A percentile compares a stretch with the other conserved stretches of the same genome.
These are phyloP conservation scores for Acronicta alni DNA, from an alignment of 2,888 invertebrate species.

Conservation along the genomic window DNA sequence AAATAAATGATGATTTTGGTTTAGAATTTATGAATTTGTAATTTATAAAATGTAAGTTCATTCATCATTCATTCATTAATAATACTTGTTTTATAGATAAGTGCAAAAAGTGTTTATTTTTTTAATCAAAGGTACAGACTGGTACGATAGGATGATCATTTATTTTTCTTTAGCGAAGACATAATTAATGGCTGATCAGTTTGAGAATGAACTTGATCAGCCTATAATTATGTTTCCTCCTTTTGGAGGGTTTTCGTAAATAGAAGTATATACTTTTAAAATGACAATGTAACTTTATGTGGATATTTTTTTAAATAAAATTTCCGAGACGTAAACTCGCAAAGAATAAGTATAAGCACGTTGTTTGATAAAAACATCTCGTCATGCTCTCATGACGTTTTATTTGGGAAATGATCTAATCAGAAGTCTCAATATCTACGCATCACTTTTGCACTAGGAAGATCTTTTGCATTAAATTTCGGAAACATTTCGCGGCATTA, in stretches of 20 bases:
- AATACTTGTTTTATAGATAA: too few relatives aligned
- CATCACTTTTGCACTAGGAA: slow-evolving; percentile 47
- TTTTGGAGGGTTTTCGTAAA: not conserved
- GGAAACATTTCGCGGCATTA: slow-evolving; percentile 24
- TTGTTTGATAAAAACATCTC: slow-evolving; percentile 19
- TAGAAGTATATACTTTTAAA: not conserved
- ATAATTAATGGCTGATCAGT: not conserved
- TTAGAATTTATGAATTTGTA: too few relatives aligned
- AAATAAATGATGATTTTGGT: too few relatives aligned
- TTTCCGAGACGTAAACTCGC: slow-evolving; percentile 3
- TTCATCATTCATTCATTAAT: too few relatives aligned
- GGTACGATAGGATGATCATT: not conserved
- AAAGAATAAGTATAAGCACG: slow-evolving; percentile 8
- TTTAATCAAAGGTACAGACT: too few relatives aligned
- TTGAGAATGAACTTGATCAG: not conserved
- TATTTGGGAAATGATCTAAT: slow-evolving; percentile 56
- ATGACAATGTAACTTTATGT: too few relatives aligned
- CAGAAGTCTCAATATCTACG: slow-evolving; percentile 51
- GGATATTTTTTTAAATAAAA: not conserved
- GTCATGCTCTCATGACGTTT: slow-evolving; percentile 34
- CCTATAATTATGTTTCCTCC: not conserved
- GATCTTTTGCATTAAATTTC: too few relatives aligned
- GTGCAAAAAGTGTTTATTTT: too few relatives aligned
- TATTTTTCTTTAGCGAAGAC: not conserved
- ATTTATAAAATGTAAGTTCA: too few relatives aligned